Conservation (phyloP, 2,888 invertebrate species). For the Harpalus rufipes region DNA sequence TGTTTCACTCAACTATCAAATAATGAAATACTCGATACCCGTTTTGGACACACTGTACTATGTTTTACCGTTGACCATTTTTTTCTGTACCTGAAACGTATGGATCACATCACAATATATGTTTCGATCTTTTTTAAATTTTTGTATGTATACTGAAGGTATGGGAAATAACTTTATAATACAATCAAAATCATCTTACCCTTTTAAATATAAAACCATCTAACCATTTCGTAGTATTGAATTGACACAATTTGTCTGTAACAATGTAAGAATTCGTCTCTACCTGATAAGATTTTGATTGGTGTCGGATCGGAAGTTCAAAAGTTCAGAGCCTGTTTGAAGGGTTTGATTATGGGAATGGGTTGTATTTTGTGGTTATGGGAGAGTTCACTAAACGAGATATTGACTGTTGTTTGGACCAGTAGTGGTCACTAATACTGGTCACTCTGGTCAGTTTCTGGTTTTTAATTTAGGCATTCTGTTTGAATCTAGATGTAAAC, state of each 20-base stretch:
- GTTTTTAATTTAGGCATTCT: conserved; percentile 1
- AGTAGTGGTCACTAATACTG: conserved; percentile 10
- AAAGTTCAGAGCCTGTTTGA: background rate
- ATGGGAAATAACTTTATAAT: background rate
- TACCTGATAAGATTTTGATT: background rate
- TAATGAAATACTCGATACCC: too few species aligned
- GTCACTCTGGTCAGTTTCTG: conserved; percentile 16
- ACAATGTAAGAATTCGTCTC: background rate
- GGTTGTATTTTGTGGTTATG: conserved; percentile 1
- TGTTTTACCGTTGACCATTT: too few species aligned
- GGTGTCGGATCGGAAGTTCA: conserved; percentile 10
- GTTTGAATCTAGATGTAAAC: background rate
- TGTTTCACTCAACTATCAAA: too few species aligned
- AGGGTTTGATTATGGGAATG: conserved; percentile 13
- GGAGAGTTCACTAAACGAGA: background rate
- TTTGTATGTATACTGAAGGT: background rate
- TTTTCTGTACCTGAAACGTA: too few species aligned
- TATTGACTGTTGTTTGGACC: background rate
- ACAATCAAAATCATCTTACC: background rate
- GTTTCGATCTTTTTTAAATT: too few species aligned
- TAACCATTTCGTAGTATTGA: background rate
- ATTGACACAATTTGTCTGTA: conserved; percentile 2
- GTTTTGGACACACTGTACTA: too few species aligned
- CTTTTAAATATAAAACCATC: background rate
- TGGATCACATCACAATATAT: too few species aligned